phyloP scores from a whole-genome alignment of 2,888 invertebrate genomes.

The Omphaloscelis lunosa region DNA sequence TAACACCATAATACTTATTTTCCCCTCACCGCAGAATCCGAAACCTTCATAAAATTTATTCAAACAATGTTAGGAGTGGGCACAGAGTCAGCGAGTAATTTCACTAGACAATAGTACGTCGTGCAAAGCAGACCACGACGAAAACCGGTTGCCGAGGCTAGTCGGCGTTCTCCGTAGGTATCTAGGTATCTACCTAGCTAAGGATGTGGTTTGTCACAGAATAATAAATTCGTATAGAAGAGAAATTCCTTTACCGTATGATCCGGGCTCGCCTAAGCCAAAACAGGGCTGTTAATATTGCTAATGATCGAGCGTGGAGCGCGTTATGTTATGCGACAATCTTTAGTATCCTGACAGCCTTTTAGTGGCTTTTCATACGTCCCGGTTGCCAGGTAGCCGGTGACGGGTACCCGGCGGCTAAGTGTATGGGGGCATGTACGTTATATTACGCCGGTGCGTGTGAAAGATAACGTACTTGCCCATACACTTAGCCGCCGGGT shows the following conservation, averaged over 20 bases:
- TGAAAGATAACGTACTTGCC: too few relatives aligned
- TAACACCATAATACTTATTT: conserved; percentile 48
- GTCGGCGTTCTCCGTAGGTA: conserved; percentile 51
- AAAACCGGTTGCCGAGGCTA: conserved; percentile 78
- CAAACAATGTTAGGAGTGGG: conserved; percentile 52
- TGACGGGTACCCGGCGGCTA: too few relatives aligned
- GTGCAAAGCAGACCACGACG: conserved; percentile 82
- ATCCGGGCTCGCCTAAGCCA: too few relatives aligned
- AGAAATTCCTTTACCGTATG: neutral
- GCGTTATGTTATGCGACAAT: too few relatives aligned
- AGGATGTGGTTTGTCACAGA: conserved; percentile 35
- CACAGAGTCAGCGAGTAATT: conserved; percentile 72
- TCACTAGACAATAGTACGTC: conserved; percentile 82
- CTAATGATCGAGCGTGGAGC: too few relatives aligned
- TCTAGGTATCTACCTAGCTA: conserved; percentile 28
- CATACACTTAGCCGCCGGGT: too few relatives aligned
- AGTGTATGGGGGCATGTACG: too few relatives aligned
- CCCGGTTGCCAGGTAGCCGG: too few relatives aligned
- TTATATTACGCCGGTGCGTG: too few relatives aligned
- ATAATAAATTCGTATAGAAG: conserved; percentile 7
- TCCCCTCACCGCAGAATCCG: conserved; percentile 56
- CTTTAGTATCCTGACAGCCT: too few relatives aligned
- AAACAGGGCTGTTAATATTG: too few relatives aligned
- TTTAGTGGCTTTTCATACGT: too few relatives aligned
- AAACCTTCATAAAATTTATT: conserved; percentile 61